Percentiles rank a stretch among this genome's conserved stretches.
Evolutionary conservation across 2,113 vertebrate genomes (phyloP).

Genomic region (Fregata magnificens): DNA sequence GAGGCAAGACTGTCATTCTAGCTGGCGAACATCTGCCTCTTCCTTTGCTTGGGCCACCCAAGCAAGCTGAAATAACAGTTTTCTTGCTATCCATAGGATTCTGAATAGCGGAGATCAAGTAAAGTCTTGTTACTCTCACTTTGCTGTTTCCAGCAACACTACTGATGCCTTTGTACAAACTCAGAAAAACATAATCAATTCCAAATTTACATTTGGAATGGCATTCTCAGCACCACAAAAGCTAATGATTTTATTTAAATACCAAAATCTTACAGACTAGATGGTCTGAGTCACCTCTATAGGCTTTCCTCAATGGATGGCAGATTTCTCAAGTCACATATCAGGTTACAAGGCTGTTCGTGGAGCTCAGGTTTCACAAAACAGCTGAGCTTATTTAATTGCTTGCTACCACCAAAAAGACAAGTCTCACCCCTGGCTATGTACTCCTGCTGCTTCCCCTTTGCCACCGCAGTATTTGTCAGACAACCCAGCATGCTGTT

Average conservation of each 20-base stretch:
- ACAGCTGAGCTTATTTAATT: constrained; percentile 37
- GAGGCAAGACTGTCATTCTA: background rate
- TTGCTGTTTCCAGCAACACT: background rate
- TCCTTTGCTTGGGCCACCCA: background rate
- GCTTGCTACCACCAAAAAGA: background rate
- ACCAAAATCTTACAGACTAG: background rate
- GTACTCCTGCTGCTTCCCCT: background rate
- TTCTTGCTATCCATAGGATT: background rate
- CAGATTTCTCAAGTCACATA: background rate
- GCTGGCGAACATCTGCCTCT: background rate
- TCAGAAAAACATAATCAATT: background rate
- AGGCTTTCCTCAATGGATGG: constrained; percentile 10
- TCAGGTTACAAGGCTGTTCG: background rate
- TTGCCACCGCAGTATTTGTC: background rate
- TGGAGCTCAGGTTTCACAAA: background rate
- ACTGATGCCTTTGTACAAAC: background rate
- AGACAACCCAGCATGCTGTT: background rate
- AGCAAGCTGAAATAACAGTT: background rate
- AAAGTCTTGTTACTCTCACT: background rate
- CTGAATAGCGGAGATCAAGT: background rate
- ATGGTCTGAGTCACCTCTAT: background rate
- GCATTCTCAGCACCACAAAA: background rate
- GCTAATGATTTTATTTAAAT: background rate
- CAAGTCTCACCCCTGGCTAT: background rate
- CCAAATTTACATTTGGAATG: background rate